Evolutionary conservation across 2,113 vertebrate species (phyloP).

Genomic region (Callionymus lyra): DNA sequence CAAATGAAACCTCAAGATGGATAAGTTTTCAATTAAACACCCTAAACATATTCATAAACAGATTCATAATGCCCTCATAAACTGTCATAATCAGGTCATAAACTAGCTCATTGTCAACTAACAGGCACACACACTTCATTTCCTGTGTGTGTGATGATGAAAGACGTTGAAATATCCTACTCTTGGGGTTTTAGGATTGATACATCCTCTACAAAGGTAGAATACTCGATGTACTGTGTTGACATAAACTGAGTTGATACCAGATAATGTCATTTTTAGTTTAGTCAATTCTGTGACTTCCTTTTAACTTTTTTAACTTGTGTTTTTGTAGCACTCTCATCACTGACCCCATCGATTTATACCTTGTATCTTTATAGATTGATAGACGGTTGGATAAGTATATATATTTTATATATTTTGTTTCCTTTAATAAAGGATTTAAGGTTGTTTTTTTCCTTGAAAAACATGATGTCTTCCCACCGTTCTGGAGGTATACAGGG

Average conservation of each 20-base stretch:
- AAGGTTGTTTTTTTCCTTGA: too few species aligned
- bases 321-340: too few species aligned
- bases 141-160: slow-evolving; percentile 18
- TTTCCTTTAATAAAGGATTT: too few species aligned
- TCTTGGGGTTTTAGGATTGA: slow-evolving; percentile 20
- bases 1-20: too few species aligned
- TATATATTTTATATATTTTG: too few species aligned
- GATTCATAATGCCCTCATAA: slow-evolving; percentile 45
- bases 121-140: slow-evolving; percentile 21
- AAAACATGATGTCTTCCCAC: too few species aligned
- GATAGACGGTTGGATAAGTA: too few species aligned
- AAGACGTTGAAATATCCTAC: slow-evolving; percentile 10
- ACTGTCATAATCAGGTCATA: slow-evolving; percentile 25
- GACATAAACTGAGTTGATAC: slow-evolving; percentile 50
- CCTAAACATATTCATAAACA: slow-evolving; percentile 5
- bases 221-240: slow-evolving; percentile 27
- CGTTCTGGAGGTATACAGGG: too few species aligned
- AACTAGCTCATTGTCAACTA: slow-evolving; percentile 33
- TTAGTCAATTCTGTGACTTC: too few species aligned
- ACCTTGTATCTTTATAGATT: too few species aligned
- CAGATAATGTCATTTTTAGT: slow-evolving; percentile 25
- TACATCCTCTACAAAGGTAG: slow-evolving; percentile 33
- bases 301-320: too few species aligned
- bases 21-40: slow-evolving; percentile 28
- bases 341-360: too few species aligned